Conservation (phyloP, 2,888 invertebrate species). For the Beris chalybata region DNA sequence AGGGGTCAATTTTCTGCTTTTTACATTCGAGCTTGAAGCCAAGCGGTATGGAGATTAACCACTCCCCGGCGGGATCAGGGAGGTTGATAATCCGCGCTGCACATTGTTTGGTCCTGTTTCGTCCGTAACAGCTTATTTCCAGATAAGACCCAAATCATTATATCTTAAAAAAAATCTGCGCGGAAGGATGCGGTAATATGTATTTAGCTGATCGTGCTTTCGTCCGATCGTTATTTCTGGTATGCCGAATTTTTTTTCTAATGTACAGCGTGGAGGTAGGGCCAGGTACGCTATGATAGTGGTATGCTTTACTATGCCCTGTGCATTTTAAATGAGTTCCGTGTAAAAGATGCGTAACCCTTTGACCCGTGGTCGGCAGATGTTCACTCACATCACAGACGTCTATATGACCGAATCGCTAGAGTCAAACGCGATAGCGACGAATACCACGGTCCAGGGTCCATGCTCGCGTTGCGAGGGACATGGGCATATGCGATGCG, state of each 20-base stretch:
- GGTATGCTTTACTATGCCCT: not conserved
- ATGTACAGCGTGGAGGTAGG: not conserved
- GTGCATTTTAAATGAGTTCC: conserved; percentile 20
- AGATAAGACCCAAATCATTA: conserved; percentile 10
- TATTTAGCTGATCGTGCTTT: conserved; percentile 26
- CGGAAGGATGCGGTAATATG: not conserved
- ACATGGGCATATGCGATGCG: not conserved
- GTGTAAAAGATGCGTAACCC: conserved; percentile 34
- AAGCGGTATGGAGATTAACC: conserved; percentile 27
- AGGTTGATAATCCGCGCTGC: too few relatives aligned
- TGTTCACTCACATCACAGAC: conserved; percentile 27
- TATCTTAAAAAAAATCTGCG: conserved; percentile 9
- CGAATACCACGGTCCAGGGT: not conserved
- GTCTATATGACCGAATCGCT: conserved; percentile 28
- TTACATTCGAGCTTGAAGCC: not conserved
- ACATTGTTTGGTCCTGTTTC: conserved; percentile 19
- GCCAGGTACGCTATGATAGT: too few relatives aligned
- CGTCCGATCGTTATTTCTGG: conserved; percentile 27
- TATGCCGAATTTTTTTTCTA: conserved; percentile 15
- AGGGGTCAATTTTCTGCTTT: too few relatives aligned
- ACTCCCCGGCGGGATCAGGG: not conserved
- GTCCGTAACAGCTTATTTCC: conserved; percentile 38
- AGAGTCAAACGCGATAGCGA: conserved; percentile 12
- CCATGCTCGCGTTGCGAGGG: not conserved
- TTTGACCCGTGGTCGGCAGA: conserved; percentile 40